A percentile compares a stretch with the other conserved stretches of the same genome.
These are phyloP conservation scores for Vanessa tameamea DNA, from an alignment of 1,140 invertebrate species.

Conservation along the genomic window DNA sequence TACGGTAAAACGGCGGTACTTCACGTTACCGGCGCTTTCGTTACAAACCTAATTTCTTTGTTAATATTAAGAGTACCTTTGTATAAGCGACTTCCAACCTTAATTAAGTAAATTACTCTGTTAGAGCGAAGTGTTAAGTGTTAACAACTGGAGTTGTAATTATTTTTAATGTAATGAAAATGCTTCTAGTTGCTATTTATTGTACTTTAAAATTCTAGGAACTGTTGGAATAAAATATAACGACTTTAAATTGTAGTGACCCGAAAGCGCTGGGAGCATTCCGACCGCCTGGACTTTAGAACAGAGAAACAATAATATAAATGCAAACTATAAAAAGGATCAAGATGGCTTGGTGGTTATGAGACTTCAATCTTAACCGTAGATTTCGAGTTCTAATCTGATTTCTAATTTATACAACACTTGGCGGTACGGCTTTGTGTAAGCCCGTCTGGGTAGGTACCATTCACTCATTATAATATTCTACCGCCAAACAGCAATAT, in stretches of 20 bases:
- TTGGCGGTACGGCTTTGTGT: no score
- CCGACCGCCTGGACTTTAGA: not conserved
- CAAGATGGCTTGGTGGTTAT: no score
- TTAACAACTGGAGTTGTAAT: slow-evolving; percentile 18
- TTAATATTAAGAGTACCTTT: slow-evolving; percentile 15
- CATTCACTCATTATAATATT: no score
- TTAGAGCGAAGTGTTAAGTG: slow-evolving; percentile 26
- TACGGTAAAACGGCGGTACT: no score
- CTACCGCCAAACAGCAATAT: no score
- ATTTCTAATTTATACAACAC: no score
- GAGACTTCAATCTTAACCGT: no score
- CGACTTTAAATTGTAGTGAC: slow-evolving; percentile 17
- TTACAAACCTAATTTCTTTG: not conserved
- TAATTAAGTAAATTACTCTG: slow-evolving; percentile 28
- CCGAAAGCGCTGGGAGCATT: not conserved
- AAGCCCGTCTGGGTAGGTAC: no score
- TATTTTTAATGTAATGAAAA: slow-evolving; percentile 27
- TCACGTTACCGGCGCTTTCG: not conserved
- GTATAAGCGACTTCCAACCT: slow-evolving; percentile 4
- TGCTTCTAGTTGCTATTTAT: not conserved
- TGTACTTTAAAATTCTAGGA: slow-evolving; percentile 18
- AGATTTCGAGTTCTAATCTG: no score
- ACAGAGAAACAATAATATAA: no score
- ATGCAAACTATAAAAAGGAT: no score
- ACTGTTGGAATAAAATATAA: slow-evolving; percentile 18